phyloP scores from a whole-genome alignment of 2,888 invertebrate genomes.

The Pheosia gnoma region DNA sequence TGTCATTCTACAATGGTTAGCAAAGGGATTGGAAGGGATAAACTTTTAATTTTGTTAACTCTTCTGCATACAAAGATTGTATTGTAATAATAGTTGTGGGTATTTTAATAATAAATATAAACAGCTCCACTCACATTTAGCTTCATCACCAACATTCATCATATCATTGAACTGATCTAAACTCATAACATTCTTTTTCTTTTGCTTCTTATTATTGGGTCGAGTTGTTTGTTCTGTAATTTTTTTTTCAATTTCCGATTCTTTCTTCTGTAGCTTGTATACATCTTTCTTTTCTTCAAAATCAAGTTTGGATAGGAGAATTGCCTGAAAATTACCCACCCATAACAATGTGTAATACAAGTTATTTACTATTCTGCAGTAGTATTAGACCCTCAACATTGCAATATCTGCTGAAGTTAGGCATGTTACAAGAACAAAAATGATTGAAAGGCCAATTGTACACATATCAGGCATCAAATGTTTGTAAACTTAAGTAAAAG shows the following conservation, averaged over 20 bases:
- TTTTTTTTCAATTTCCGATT: conserved; percentile 64
- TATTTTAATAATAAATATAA: neutral
- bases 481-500: too few relatives aligned
- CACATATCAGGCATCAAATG: too few relatives aligned
- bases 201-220: conserved; percentile 70
- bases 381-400: too few relatives aligned
- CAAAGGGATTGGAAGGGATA: too few relatives aligned
- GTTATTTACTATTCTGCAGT: too few relatives aligned
- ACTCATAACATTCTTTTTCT: conserved; percentile 89
- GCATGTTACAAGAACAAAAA: too few relatives aligned
- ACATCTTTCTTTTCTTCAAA: conserved; percentile 87
- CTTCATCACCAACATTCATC: conserved; percentile 64
- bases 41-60: too few relatives aligned
- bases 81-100: neutral
- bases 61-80: too few relatives aligned
- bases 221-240: conserved; percentile 56
- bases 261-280: conserved; percentile 72
- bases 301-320: conserved; percentile 89
- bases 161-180: conserved; percentile 89
- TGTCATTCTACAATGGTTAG: too few relatives aligned
- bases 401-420: too few relatives aligned
- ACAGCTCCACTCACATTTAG: conserved; percentile 48
- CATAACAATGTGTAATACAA: too few relatives aligned
- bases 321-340: conserved; percentile 77
- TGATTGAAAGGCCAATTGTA: too few relatives aligned